Percentiles rank a stretch among this genome's conserved stretches.
Conservation (phyloP, 2,113 vertebrate species). For the human (Homo sapiens) region GRCh38 chr6:137881501-137882000, state of each 20-base stretch:
- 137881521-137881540: background rate
- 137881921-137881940: slow-evolving; percentile 61
- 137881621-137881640: slow-evolving; percentile 23
- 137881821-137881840: background rate
- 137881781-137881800: background rate
- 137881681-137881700: background rate
- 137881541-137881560: background rate
- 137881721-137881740: background rate
- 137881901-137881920: rapidly evolving
- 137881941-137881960: background rate
- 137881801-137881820: slow-evolving; percentile 42
- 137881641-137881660: background rate
- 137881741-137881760: background rate
- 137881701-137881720: background rate
- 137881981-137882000: slow-evolving; percentile 54
- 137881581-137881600: background rate
- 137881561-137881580: background rate
- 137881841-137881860: background rate
- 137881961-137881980: slow-evolving; percentile 58
- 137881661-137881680: background rate
- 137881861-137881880: background rate
- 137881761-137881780: background rate
- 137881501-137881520: background rate
- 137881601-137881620: slow-evolving; percentile 39
- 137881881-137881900: rapidly evolving